These are phyloP conservation scores for Onychomys leucogaster DNA, from an alignment of 2,797 vertebrate genomes.

Conservation along the genomic window DNA sequence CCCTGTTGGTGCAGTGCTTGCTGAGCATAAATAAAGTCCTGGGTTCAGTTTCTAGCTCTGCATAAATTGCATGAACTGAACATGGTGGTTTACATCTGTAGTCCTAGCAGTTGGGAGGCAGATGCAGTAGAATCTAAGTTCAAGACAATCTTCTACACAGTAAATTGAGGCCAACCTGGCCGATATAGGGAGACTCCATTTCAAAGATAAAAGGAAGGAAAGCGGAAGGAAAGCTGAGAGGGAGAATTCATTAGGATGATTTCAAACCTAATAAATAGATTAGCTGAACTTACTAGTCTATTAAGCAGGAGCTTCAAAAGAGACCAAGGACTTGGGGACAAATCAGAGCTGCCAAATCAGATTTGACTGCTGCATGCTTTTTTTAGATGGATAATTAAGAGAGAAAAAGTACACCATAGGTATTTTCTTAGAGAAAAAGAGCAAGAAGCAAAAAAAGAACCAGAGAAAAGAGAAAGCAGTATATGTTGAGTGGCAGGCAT, in stretches of 20 bases:
- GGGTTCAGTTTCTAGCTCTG: not conserved
- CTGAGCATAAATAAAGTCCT: not conserved
- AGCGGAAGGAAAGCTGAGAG: not conserved
- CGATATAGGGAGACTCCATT: not conserved
- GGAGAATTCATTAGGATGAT: not conserved
- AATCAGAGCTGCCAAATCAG: not conserved
- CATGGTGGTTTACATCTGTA: not conserved
- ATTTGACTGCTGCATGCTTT: not conserved
- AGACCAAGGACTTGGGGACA: not conserved
- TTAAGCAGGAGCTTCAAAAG: constrained; percentile 15
- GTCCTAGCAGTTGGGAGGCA: not conserved
- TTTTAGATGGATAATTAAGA: constrained; percentile 17
- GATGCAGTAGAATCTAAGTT: not conserved
- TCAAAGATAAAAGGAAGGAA: not conserved
- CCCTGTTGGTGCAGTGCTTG: not conserved
- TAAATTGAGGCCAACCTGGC: not conserved
- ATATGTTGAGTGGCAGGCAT: not conserved
- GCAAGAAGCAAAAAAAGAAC: constrained; percentile 19
- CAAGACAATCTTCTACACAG: not conserved
- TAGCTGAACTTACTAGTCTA: not conserved
- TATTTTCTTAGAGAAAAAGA: constrained; percentile 44
- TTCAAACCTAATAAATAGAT: not conserved
- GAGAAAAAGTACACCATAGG: not conserved
- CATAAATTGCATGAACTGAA: not conserved
- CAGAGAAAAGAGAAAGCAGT: not conserved